A percentile compares a stretch with the other conserved stretches of the same genome.
Evolutionary conservation across 2,888 invertebrate species (phyloP).

Genomic region (Rhamnusium bicolor): DNA sequence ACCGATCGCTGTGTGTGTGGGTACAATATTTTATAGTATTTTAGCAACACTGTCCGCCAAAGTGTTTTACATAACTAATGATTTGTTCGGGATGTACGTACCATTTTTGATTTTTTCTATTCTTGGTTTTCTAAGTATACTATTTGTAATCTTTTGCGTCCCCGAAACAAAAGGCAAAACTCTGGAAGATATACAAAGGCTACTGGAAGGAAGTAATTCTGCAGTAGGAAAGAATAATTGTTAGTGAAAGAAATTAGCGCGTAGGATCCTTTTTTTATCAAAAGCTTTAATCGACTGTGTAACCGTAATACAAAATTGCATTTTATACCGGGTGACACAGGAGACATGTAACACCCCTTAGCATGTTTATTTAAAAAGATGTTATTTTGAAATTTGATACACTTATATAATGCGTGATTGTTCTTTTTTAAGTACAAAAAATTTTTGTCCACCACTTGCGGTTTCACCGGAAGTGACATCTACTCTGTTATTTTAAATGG

Average conservation of each 20-base stretch:
- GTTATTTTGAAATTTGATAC: too few relatives aligned
- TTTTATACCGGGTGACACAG: too few relatives aligned
- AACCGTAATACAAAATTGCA: too few relatives aligned
- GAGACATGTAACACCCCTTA: too few relatives aligned
- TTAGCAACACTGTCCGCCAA: slow-evolving; percentile 71
- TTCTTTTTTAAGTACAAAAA: too few relatives aligned
- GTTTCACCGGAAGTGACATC: too few relatives aligned
- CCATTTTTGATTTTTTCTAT: slow-evolving; percentile 71
- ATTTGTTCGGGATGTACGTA: slow-evolving; percentile 68
- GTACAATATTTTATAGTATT: slow-evolving; percentile 72
- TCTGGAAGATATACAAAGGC: slow-evolving; percentile 71
- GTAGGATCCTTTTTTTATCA: too few relatives aligned
- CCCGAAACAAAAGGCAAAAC: slow-evolving; percentile 74
- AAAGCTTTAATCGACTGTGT: too few relatives aligned
- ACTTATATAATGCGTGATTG: too few relatives aligned
- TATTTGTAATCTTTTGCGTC: slow-evolving; percentile 69
- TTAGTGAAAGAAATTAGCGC: not conserved
- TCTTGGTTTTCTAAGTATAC: slow-evolving; percentile 67
- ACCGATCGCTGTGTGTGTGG: slow-evolving; percentile 74
- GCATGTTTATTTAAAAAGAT: too few relatives aligned
- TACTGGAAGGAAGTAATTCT: slow-evolving; percentile 50
- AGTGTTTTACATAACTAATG: slow-evolving; percentile 69
- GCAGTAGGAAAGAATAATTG: not conserved
- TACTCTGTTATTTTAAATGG: too few relatives aligned
- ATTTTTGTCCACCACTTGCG: too few relatives aligned